Evolutionary conservation across 2,888 invertebrate genomes (phyloP), one percentile per base, ranked within the genome.

Genomic region (Sialis lutaria): DNA sequence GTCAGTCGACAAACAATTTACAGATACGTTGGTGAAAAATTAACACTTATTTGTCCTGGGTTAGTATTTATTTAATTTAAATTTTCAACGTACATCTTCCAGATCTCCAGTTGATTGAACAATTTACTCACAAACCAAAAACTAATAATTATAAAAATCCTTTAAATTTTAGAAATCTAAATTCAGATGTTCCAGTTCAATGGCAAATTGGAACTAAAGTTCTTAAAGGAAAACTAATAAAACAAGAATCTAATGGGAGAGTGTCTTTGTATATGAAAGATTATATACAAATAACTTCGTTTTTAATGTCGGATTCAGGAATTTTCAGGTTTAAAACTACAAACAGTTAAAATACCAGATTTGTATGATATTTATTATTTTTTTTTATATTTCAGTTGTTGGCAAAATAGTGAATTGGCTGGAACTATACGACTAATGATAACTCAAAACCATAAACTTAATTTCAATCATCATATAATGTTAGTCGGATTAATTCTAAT

Each of bases 361-460:
- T 41, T 6, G 10, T 22, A n/a, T 10, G 8, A 12, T 35, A 43
- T 31, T 30, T 12, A 40, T 46, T 22, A 40, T n/a, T 10, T 42
- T 39, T 48, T 48, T 43, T 34, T 46, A 50, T 50, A 53, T 64
- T 59, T 4, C 60, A 81, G 80, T 59, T 83, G 82, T 58, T 81
- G 80, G 79, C 75, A 77, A 57, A 60, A 67, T 40, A 65, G 67
- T 33, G 64, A 68, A 48, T 61, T 79, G 32, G 70, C 74, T 1
- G 80, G 79, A 4, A 70, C 72, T 1, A 67, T 79, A n/a, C 68
- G 73, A 54, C 58, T 82, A 42, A 56, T 68, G 3, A 73, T 79
- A 6, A 69, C 69, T 54, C 63, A 67, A 53, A 67, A 66, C 51
- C 53, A 68, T 2, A 61, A 65, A 49, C 50, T 68, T 7, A 61